These are phyloP conservation scores for Ploceus nigricollis DNA, from an alignment of 2,113 vertebrate genomes.

Conservation along the genomic window DNA sequence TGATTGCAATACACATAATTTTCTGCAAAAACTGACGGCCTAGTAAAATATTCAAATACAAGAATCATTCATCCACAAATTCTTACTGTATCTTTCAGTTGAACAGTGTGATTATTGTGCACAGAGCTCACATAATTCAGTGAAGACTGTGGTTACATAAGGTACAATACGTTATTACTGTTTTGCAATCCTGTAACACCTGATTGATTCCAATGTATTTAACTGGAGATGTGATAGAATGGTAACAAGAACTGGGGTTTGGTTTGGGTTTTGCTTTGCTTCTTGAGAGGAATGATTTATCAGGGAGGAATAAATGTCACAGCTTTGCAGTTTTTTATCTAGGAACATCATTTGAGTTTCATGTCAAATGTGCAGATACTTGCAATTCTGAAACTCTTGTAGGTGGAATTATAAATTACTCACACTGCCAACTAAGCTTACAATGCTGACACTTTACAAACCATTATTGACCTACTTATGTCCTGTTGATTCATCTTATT, in stretches of 20 bases:
- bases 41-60: neutral
- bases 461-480: neutral
- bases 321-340: neutral
- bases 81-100: neutral
- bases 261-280: neutral
- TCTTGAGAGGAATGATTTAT: neutral
- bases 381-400: slow-evolving; percentile 10
- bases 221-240: neutral
- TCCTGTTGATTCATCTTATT: neutral
- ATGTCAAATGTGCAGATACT: neutral
- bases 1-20: neutral
- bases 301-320: neutral
- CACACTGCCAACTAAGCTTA: neutral
- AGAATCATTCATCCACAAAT: neutral
- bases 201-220: neutral
- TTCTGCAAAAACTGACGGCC: neutral
- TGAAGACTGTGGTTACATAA: neutral
- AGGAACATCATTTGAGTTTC: neutral
- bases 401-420: neutral
- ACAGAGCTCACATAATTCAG: neutral
- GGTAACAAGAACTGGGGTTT: neutral
- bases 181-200: neutral
- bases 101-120: neutral
- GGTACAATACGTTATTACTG: neutral
- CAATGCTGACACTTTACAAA: neutral